These are phyloP conservation scores for Thaumetopoea pityocampa DNA, from an alignment of 1,140 invertebrate species.

Conservation along the genomic window DNA sequence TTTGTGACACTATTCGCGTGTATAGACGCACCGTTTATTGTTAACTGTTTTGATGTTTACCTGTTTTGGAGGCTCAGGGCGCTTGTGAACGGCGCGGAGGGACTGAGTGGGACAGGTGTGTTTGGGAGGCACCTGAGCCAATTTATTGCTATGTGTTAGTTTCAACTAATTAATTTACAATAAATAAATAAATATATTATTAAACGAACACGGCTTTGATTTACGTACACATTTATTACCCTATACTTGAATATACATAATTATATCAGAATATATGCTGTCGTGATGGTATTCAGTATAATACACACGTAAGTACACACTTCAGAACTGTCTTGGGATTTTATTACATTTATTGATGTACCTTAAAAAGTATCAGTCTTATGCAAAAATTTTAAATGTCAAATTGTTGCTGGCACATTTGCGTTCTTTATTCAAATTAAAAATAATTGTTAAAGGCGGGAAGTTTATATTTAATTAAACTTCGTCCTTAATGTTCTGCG, in stretches of 20 bases:
- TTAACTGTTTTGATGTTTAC: conserved; percentile 51
- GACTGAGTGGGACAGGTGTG: conserved; percentile 35
- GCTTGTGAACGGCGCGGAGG: conserved; percentile 34
- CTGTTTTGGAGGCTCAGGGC: conserved; percentile 56
- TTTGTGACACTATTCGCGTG: conserved; percentile 43
- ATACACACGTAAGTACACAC: too few relatives aligned
- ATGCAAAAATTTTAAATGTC: too few relatives aligned
- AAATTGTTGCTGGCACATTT: too few relatives aligned
- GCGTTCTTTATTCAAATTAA: too few relatives aligned
- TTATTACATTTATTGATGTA: too few relatives aligned
- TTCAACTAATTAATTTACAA: conserved; percentile 61
- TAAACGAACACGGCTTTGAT: conserved; percentile 3
- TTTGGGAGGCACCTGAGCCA: conserved; percentile 48
- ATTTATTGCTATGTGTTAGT: conserved; percentile 61
- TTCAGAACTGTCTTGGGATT: too few relatives aligned
- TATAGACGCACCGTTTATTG: conserved; percentile 59
- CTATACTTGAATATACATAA: not conserved
- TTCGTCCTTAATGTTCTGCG: too few relatives aligned
- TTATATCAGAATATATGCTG: too few relatives aligned
- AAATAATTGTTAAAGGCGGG: too few relatives aligned
- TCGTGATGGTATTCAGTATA: too few relatives aligned
- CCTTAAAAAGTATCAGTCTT: too few relatives aligned
- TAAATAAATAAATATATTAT: conserved; percentile 33
- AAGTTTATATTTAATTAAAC: too few relatives aligned
- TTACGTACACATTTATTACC: not conserved